These are phyloP conservation scores for Napeogenes sylphis DNA, from an alignment of 2,888 invertebrate species.

Conservation along the genomic window DNA sequence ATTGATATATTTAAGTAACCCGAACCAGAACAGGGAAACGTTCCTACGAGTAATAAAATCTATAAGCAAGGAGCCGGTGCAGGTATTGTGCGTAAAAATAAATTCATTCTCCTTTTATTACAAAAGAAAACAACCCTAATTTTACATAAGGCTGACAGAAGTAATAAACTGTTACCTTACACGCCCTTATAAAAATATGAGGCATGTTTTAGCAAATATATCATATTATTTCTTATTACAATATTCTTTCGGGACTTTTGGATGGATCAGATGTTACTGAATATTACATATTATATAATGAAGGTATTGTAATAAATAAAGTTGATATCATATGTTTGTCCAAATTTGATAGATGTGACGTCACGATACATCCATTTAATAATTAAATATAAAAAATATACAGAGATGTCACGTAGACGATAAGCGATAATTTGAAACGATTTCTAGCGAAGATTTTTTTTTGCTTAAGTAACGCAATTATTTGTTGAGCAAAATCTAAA, in stretches of 20 bases:
- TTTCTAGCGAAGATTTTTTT: not conserved
- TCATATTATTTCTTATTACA: not conserved
- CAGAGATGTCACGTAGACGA: too few species aligned
- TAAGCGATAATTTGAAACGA: too few species aligned
- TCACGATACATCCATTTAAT: too few species aligned
- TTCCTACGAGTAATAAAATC: conserved; percentile 11
- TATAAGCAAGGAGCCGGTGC: conserved; percentile 18
- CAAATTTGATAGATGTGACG: too few species aligned
- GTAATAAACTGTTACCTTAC: conserved; percentile 19
- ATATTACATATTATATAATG: not conserved
- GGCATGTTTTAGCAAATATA: not conserved
- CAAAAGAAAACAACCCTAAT: conserved; percentile 20
- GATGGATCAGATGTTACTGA: not conserved
- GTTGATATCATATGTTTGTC: too few species aligned
- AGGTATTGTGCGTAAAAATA: conserved; percentile 21
- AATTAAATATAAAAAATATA: too few species aligned
- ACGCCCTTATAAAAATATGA: conserved; percentile 3
- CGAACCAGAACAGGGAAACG: conserved; percentile 5
- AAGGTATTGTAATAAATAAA: too few species aligned
- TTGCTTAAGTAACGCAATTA: too few species aligned
- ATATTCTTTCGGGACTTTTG: not conserved
- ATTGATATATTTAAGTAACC: conserved; percentile 2
- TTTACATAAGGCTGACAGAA: conserved; percentile 22
- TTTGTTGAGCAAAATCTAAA: conserved; percentile 7
- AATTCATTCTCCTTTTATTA: conserved; percentile 23